Percentiles rank a stretch among this genome's conserved stretches.
Conservation (phyloP, 2,113 vertebrate species). For the Orycteropus afer region DNA sequence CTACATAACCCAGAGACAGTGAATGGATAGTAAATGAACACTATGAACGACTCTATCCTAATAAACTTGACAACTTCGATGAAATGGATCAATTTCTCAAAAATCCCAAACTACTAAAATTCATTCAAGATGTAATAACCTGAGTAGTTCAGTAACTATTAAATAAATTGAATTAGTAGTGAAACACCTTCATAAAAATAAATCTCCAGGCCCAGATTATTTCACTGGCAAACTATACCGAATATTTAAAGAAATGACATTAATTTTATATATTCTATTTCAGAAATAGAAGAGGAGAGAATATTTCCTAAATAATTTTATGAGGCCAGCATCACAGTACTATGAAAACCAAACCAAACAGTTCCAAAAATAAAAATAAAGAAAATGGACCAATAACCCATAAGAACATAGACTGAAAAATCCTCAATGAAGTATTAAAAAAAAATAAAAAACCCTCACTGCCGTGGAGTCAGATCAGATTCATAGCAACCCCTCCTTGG, state of each 20-base stretch:
- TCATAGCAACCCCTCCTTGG: too few species aligned
- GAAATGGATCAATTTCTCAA: neutral
- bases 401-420: neutral
- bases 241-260: neutral
- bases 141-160: neutral
- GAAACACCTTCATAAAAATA: neutral
- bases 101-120: constrained; percentile 12
- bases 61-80: neutral
- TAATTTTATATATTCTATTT: neutral
- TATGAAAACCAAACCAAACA: neutral
- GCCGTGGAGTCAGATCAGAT: too few species aligned
- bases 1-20: neutral
- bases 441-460: too few species aligned
- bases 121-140: neutral
- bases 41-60: neutral
- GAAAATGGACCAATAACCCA: too few species aligned
- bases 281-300: neutral
- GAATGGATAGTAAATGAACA: neutral
- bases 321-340: neutral
- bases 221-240: neutral
- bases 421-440: neutral
- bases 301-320: neutral
- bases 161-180: neutral
- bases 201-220: too few species aligned
- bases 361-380: too few species aligned